Evolutionary conservation across 2,797 vertebrate species (phyloP).

Genomic region (Orestias chungarensis): DNA sequence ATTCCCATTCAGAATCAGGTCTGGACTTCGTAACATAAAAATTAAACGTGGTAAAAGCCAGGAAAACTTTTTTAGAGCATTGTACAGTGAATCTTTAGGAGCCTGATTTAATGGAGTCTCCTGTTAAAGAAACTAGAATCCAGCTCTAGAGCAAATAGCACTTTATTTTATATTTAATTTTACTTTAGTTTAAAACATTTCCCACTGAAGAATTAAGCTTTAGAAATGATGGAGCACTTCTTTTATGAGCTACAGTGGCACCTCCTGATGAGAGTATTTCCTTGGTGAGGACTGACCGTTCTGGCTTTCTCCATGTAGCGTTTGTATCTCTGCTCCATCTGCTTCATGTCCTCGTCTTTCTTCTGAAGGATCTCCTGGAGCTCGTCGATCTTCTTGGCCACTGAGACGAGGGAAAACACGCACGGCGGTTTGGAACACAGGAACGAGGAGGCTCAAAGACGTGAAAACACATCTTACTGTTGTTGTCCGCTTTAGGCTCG

Average conservation of each 20-base stretch:
- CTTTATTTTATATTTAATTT: too few relatives aligned
- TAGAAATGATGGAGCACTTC: background rate
- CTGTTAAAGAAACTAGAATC: background rate
- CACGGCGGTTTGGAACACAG: background rate
- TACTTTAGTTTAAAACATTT: too few relatives aligned
- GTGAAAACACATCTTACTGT: constrained; percentile 70
- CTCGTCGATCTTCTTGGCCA: constrained; percentile 87
- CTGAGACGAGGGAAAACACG: constrained; percentile 52
- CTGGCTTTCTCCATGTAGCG: constrained; percentile 87
- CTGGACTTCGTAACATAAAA: too few relatives aligned
- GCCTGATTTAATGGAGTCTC: too few relatives aligned
- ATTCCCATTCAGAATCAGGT: too few relatives aligned
- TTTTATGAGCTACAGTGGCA: background rate
- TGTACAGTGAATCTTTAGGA: too few relatives aligned
- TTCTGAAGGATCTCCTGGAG: constrained; percentile 86
- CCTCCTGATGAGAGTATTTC: background rate
- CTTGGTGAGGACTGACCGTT: constrained; percentile 70
- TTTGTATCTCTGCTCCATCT: constrained; percentile 91
- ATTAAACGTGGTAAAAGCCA: too few relatives aligned
- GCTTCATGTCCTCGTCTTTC: constrained; percentile 90
- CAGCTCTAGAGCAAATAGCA: background rate
- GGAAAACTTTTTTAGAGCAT: too few relatives aligned
- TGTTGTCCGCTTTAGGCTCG: constrained; percentile 83
- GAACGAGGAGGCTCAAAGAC: too few relatives aligned
- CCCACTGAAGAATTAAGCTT: too few relatives aligned